Evolutionary conservation across 2,113 vertebrate genomes (phyloP), one percentile per base, ranked within the genome.

Genomic region (Pteronura brasiliensis): DNA sequence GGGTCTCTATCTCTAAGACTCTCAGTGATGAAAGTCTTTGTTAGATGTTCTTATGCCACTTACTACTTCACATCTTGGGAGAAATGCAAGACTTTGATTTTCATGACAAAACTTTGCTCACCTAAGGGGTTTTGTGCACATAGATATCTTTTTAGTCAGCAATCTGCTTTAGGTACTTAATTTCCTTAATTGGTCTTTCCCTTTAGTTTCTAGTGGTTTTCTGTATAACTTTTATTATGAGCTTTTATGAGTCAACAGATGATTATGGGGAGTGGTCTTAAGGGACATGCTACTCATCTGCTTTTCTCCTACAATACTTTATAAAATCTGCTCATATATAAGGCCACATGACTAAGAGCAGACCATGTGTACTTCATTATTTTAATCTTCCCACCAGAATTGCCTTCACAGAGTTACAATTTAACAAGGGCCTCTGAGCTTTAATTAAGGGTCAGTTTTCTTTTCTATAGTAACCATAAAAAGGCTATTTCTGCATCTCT

Each of bases 51-150:
- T 72, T 95, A 27, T 0, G 44, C 6, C 87, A 52, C n/a, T 59
- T 57, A 76, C 18, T 82, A 74, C 7, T 74, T 6, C 3, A 11
- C 7, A 31, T 74, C 20, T 85, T 83, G 18, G 57, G 81, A 82
- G n/a, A 85, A 86, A 92, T 63, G 21, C 23, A 90, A 93, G 44
- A 71, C 69, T 74, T 89, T 90, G 59, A 97, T 77, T 92, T 76
- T 55, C 63, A 61, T 12, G 82, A 36, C 82, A 59, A 88, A 90
- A 52, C 10, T 49, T 69, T 88, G 31, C 69, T 87, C 47, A n/a
- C 15, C 34, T 25, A 6, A 29, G 36, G 25, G 21, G 61, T 79
- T 91, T 85, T 88, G 69, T 91, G 12, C 34, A 47, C 55, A 3
- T 80, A 74, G 34, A 74, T 92, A 88, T 31, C 3, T 15, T 88